These are phyloP conservation scores for Xylophagus ater DNA, from an alignment of 2,888 invertebrate genomes.

Conservation along the genomic window DNA sequence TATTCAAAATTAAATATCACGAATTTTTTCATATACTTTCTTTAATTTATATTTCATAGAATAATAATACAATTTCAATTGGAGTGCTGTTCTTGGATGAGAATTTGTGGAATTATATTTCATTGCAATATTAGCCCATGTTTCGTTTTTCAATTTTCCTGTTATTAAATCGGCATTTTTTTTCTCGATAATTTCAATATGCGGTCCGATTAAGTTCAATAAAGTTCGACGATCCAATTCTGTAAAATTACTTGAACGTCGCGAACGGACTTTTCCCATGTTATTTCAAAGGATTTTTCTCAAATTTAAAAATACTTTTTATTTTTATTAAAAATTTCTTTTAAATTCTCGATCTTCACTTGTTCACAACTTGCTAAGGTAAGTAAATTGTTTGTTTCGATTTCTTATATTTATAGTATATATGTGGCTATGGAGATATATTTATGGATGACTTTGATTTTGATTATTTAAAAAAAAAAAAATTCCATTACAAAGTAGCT, in stretches of 20 bases:
- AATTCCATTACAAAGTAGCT: too few relatives aligned
- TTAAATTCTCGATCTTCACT: too few relatives aligned
- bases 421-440: too few relatives aligned
- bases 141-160: constrained; percentile 6
- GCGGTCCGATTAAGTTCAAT: constrained; percentile 4
- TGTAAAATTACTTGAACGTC: constrained; percentile 10
- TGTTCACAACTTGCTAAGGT: too few relatives aligned
- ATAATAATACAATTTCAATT: constrained; percentile 8
- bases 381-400: too few relatives aligned
- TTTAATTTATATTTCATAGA: constrained; percentile 6
- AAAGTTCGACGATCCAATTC: constrained; percentile 6
- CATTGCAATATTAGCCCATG: constrained; percentile 8
- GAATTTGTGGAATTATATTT: constrained; percentile 8
- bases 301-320: too few relatives aligned
- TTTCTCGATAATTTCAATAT: constrained; percentile 9
- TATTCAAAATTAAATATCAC: not conserved
- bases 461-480: too few relatives aligned
- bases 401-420: too few relatives aligned
- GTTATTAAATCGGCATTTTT: constrained; percentile 6
- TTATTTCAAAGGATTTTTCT: too few relatives aligned
- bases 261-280: too few relatives aligned
- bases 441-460: too few relatives aligned
- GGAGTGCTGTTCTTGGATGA: constrained; percentile 6
- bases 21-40: constrained; percentile 1
- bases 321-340: too few relatives aligned